Evolutionary conservation across 2,888 invertebrate species (phyloP).

Genomic region (Phengaris arion): DNA sequence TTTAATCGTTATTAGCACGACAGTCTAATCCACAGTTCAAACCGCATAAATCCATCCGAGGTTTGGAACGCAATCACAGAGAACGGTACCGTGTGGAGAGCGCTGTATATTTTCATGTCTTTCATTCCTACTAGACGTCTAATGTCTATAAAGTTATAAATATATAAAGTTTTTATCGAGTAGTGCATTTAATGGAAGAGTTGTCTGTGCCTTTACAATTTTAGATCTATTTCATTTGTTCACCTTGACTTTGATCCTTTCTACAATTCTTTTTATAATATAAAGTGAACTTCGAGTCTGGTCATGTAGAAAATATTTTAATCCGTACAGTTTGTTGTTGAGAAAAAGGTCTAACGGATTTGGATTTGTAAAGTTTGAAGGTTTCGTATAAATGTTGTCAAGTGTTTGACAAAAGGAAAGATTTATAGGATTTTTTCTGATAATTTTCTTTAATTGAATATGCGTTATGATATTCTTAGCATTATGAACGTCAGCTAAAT

Average conservation of each 20-base stretch:
- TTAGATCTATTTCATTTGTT: background rate
- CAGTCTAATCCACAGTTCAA: too few species aligned
- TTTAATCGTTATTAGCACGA: too few species aligned
- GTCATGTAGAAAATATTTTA: conserved; percentile 17
- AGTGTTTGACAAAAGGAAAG: background rate
- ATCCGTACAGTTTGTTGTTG: background rate
- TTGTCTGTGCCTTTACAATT: background rate
- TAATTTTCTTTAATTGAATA: background rate
- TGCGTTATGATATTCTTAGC: background rate
- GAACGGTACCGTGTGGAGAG: too few species aligned
- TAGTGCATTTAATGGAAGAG: background rate
- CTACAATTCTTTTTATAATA: background rate
- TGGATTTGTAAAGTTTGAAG: conserved; percentile 5
- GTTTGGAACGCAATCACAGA: too few species aligned
- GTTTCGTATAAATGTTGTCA: background rate
- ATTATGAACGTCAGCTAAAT: too few species aligned
- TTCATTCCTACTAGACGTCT: background rate
- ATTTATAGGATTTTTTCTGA: background rate
- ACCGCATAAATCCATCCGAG: too few species aligned
- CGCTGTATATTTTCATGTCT: background rate
- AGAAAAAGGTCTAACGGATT: background rate
- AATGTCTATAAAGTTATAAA: background rate
- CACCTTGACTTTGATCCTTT: conserved; percentile 20
- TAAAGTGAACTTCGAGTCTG: background rate
- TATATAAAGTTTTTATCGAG: background rate